These are phyloP conservation scores for Myiotriccus ornatus DNA, from an alignment of 2,797 vertebrate species.

Conservation along the genomic window DNA sequence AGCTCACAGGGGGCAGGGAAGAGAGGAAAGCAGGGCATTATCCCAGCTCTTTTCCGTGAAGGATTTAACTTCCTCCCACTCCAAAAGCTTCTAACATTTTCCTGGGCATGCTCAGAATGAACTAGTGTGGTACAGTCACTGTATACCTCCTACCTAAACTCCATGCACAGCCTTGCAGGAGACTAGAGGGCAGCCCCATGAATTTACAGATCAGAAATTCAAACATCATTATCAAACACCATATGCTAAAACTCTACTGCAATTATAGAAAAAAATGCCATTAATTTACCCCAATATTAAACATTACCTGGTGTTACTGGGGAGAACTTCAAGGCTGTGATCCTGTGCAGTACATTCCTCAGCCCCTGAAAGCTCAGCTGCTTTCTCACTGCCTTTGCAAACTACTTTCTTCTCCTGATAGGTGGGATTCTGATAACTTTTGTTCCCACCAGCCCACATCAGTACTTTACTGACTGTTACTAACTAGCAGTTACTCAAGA, in stretches of 20 bases:
- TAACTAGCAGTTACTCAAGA: not conserved
- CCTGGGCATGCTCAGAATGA: not conserved
- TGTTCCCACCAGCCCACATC: not conserved
- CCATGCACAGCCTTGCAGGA: not conserved
- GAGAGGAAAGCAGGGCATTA: not conserved
- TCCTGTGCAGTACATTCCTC: accelerated
- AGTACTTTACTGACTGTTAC: not conserved
- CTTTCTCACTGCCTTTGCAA: not conserved
- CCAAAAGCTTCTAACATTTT: not conserved
- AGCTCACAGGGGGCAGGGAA: not conserved
- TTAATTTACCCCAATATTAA: not conserved
- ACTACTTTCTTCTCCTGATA: not conserved
- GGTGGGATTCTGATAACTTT: not conserved
- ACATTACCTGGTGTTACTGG: not conserved
- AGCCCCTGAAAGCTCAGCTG: not conserved
- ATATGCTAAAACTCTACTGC: not conserved
- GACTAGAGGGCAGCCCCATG: not conserved
- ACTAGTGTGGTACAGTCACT: not conserved
- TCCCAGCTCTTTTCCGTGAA: not conserved
- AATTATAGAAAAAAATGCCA: not conserved
- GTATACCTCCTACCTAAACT: not conserved
- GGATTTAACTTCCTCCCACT: not conserved
- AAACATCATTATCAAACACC: not conserved
- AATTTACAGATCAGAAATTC: not conserved
- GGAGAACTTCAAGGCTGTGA: not conserved